Percentiles rank a stretch among this genome's conserved stretches.
These are phyloP conservation scores for Paraplagusia blochii DNA, from an alignment of 2,113 vertebrate species.

Conservation along the genomic window DNA sequence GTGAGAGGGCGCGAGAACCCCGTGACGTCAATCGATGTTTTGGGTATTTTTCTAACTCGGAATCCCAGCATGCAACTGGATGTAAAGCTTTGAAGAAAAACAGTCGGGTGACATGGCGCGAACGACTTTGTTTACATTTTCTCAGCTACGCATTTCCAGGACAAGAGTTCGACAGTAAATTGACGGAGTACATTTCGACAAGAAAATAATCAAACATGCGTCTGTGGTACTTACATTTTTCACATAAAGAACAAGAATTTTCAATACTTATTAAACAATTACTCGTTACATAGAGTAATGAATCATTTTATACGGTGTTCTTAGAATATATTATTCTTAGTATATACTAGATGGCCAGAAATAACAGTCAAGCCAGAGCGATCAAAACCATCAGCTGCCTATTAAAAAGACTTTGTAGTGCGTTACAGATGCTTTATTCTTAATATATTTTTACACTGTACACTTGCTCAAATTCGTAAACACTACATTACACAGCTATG, in stretches of 20 bases:
- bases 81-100: slow-evolving; percentile 43
- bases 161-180: neutral
- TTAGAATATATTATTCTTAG: too few relatives aligned
- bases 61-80: slow-evolving; percentile 46
- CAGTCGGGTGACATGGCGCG: slow-evolving; percentile 64
- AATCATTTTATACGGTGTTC: too few relatives aligned
- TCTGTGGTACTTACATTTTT: too few relatives aligned
- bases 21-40: neutral
- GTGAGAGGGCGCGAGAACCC: slow-evolving; percentile 16
- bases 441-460: slow-evolving; percentile 81
- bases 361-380: too few relatives aligned
- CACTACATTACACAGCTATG: slow-evolving; percentile 77
- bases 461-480: slow-evolving; percentile 78
- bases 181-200: too few relatives aligned
- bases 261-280: too few relatives aligned
- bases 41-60: slow-evolving; percentile 27
- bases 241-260: too few relatives aligned
- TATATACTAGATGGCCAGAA: too few relatives aligned
- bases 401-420: slow-evolving; percentile 42
- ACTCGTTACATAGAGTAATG: too few relatives aligned
- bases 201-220: too few relatives aligned
- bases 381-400: neutral
- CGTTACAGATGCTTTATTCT: slow-evolving; percentile 73
- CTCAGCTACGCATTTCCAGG: slow-evolving; percentile 15
- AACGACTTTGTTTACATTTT: slow-evolving; percentile 74